Evolutionary conservation across 2,888 invertebrate species (phyloP), one percentile per base, ranked within the genome.

Genomic region (Fragum fragum): DNA sequence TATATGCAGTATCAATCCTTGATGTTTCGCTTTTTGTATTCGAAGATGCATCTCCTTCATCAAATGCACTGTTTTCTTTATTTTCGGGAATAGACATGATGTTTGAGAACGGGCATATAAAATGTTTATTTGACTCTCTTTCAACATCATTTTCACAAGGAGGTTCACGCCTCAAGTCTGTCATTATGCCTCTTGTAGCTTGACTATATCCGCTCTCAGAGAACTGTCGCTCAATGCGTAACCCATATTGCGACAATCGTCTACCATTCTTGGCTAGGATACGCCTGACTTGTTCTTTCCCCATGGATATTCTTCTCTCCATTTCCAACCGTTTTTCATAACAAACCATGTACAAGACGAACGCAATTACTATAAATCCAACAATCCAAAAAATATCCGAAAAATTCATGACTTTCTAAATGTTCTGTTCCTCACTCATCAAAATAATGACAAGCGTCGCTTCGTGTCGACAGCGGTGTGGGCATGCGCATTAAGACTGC

Each of bases 181-280:
- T 16, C 29, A 26, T n/a, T n/a, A 61, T 14, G 28, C 32, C 61
- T 14, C 29, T 14, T 18, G 61, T 5, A 18, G n/a, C 32, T 26
- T 23, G 32, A 18, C 16, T 61, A 9, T 3, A 18, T 6, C 29
- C 16, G 32, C 18, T 14, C 1, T 42, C 21, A 21, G 66, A 42
- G 36, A 66, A 66, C 14, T 42, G 21, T 11, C 32, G 72, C 23
- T 66, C 72, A 32, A 63, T 42, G 9, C 42, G 66, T 28, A n/a
- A 32, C 16, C 53, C 73, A n/a, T 66, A 57, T 5, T 68, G n/a
- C 11, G 77, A 78, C 9, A 78, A 28, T 23, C 77, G 71, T 28
- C 77, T 36, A 2, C 73, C 55, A 57, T 72, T 78, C 11, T 73
- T 55, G 6, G 55, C 77, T 16, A 73, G 53, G 16, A 73, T 32